Evolutionary conservation across 2,888 invertebrate species (phyloP).

Genomic region (Dryomyza anilis): DNA sequence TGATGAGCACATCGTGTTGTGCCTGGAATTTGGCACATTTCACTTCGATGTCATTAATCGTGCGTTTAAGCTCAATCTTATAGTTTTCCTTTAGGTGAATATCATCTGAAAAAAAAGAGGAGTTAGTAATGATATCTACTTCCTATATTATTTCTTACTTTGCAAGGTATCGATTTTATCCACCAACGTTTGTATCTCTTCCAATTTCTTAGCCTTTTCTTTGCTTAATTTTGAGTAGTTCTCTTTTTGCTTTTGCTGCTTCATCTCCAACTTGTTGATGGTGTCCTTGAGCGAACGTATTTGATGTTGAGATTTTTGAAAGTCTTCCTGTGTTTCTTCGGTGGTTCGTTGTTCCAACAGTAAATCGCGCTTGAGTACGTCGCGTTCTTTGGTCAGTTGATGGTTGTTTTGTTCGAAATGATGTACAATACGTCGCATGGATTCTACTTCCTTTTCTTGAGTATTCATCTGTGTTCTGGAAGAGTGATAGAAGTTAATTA

Average conservation of each 20-base stretch:
- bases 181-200: constrained; percentile 55
- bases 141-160: constrained; percentile 39
- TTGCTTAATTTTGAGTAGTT: constrained; percentile 48
- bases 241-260: constrained; percentile 50
- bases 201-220: constrained; percentile 54
- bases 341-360: constrained; percentile 44
- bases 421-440: constrained; percentile 54
- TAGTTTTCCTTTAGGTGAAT: constrained; percentile 57
- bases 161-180: constrained; percentile 55
- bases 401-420: constrained; percentile 54
- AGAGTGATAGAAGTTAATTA: background rate
- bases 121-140: background rate
- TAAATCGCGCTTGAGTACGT: constrained; percentile 52
- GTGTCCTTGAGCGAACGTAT: constrained; percentile 54
- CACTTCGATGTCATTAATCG: constrained; percentile 51
- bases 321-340: constrained; percentile 43
- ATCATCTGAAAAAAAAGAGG: constrained; percentile 43
- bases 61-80: constrained; percentile 56
- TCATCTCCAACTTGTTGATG: constrained; percentile 46
- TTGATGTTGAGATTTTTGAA: constrained; percentile 55
- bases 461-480: constrained; percentile 51
- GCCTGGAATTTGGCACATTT: constrained; percentile 63
- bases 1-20: constrained; percentile 74
- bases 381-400: constrained; percentile 54
- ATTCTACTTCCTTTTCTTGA: constrained; percentile 56